Conservation (phyloP, 2,888 invertebrate species). For the Agrochola litura region DNA sequence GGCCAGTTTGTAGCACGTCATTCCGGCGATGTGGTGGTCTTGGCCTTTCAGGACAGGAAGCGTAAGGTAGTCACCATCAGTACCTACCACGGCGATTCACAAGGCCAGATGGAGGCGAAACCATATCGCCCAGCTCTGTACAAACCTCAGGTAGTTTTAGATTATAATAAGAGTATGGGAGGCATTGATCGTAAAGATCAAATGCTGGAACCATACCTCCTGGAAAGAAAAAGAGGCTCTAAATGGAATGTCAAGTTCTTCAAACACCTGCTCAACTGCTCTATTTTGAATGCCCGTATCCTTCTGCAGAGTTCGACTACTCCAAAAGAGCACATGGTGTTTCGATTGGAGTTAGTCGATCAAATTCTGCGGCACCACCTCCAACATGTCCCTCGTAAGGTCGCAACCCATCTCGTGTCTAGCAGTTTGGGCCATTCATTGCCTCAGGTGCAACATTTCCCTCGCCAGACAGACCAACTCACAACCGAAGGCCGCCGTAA, state of each 20-base stretch:
- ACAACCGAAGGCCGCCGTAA: too few species aligned
- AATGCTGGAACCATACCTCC: background rate
- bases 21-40: constrained; percentile 6
- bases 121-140: background rate
- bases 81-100: constrained; percentile 13
- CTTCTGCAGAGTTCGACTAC: background rate
- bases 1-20: constrained; percentile 12
- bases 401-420: fast-evolving
- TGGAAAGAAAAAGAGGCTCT: background rate
- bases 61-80: constrained; percentile 4
- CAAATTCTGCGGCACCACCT: background rate
- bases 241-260: background rate
- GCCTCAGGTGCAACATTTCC: background rate
- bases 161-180: background rate
- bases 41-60: constrained; percentile 8
- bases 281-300: background rate
- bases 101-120: background rate
- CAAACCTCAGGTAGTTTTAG: constrained; percentile 4
- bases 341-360: background rate
- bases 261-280: background rate
- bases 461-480: too few species aligned
- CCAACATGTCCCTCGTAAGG: background rate
- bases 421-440: background rate
- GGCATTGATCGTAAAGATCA: background rate
- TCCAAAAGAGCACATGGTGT: background rate